Conservation (phyloP, 2,888 invertebrate genomes). For the Tachina fera region DNA sequence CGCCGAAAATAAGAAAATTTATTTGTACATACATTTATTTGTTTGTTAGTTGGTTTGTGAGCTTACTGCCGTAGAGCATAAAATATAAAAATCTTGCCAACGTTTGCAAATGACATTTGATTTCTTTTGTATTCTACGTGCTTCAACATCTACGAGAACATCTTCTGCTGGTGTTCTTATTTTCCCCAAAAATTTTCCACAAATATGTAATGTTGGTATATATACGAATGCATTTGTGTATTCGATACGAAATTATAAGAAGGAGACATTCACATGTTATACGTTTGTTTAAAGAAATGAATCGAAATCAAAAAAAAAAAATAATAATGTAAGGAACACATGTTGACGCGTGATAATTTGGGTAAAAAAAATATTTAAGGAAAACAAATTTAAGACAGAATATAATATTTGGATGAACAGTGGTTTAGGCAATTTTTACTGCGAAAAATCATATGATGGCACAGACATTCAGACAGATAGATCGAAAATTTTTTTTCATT, state of each 20-base stretch:
- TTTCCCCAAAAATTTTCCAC: neutral
- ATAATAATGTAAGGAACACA: conserved; percentile 52
- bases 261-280: conserved; percentile 55
- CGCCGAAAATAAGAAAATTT: conserved; percentile 53
- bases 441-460: no score
- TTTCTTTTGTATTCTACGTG: conserved; percentile 72
- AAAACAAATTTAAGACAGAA: neutral
- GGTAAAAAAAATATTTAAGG: neutral
- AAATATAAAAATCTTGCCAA: conserved; percentile 65
- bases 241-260: neutral
- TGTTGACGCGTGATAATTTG: conserved; percentile 67
- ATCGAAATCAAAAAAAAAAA: conserved; percentile 18
- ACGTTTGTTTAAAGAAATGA: conserved; percentile 39
- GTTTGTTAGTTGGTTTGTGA: conserved; percentile 38
- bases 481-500: no score
- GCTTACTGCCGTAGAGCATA: conserved; percentile 57
- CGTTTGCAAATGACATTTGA: conserved; percentile 77
- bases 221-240: neutral
- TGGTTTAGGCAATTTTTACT: neutral
- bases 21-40: conserved; percentile 51
- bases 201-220: conserved; percentile 30
- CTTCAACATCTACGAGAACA: conserved; percentile 26
- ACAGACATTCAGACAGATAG: no score
- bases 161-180: conserved; percentile 19
- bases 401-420: neutral